These are phyloP conservation scores for Trichopria drosophilae DNA, from an alignment of 2,888 invertebrate genomes.

Conservation along the genomic window DNA sequence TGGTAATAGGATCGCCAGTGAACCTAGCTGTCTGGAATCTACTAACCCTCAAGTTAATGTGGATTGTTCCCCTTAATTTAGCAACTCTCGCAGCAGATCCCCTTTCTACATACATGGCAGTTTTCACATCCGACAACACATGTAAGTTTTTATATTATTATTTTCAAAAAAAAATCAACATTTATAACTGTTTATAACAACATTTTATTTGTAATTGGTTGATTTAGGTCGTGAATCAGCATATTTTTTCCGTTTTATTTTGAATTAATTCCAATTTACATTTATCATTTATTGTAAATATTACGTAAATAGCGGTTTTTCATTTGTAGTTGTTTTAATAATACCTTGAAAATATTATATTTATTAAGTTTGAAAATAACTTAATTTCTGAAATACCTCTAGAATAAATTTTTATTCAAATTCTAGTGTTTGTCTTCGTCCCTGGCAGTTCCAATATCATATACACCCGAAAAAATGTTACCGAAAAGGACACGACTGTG, in stretches of 20 bases:
- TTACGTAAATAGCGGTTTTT: too few relatives aligned
- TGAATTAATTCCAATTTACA: too few relatives aligned
- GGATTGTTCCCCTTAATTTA: conserved; percentile 66
- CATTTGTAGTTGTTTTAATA: too few relatives aligned
- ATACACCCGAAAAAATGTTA: conserved; percentile 60
- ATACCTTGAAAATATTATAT: conserved; percentile 4
- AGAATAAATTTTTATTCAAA: conserved; percentile 6
- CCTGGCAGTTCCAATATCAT: conserved; percentile 63
- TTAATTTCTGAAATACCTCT: background rate
- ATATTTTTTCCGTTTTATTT: conserved; percentile 23
- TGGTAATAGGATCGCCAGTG: conserved; percentile 63
- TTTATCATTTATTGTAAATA: too few relatives aligned
- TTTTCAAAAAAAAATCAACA: too few relatives aligned
- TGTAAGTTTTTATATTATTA: conserved; percentile 62
- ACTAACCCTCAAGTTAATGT: conserved; percentile 68
- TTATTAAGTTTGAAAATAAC: background rate
- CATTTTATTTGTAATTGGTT: too few relatives aligned
- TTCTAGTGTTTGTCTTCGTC: conserved; percentile 67
- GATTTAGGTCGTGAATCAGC: too few relatives aligned
- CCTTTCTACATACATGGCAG: conserved; percentile 69
- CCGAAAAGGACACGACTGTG: conserved; percentile 56
- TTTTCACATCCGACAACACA: conserved; percentile 66
- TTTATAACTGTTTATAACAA: too few relatives aligned
- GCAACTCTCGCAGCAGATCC: conserved; percentile 65
- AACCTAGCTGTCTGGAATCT: conserved; percentile 75